Conservation (phyloP, 2,113 vertebrate genomes). For the Anolis sagrei region DNA sequence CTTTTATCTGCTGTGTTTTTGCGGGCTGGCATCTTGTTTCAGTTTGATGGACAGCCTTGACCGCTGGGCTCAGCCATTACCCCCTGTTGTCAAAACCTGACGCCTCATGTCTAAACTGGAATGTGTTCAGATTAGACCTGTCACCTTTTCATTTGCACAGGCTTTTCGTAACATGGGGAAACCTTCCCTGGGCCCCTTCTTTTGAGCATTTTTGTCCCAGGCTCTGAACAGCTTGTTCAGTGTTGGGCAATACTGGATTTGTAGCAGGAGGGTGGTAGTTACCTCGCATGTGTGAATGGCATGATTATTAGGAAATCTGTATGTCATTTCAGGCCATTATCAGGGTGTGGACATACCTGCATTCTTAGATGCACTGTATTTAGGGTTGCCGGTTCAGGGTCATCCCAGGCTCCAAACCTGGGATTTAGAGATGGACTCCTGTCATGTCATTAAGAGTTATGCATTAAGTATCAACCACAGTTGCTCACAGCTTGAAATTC, state of each 20-base stretch:
- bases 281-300: neutral
- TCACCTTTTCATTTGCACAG: slow-evolving; percentile 4
- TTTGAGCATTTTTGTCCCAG: neutral
- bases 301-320: neutral
- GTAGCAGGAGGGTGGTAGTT: neutral
- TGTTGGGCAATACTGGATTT: neutral
- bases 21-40: slow-evolving; percentile 10
- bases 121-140: slow-evolving; percentile 16
- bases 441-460: too few relatives aligned
- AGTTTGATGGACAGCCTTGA: neutral
- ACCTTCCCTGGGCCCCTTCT: neutral
- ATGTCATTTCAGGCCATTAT: neutral
- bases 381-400: neutral
- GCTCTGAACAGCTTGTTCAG: neutral
- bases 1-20: slow-evolving; percentile 12
- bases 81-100: neutral
- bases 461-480: too few relatives aligned
- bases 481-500: too few relatives aligned
- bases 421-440: too few relatives aligned
- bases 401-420: neutral
- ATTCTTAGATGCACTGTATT: neutral
- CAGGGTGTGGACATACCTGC: neutral
- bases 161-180: too few relatives aligned
- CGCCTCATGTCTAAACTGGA: slow-evolving; percentile 17
- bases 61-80: neutral